Base-by-base conservation (phyloP, 2,888 invertebrate species). In the Artemia sinica region DNA sequence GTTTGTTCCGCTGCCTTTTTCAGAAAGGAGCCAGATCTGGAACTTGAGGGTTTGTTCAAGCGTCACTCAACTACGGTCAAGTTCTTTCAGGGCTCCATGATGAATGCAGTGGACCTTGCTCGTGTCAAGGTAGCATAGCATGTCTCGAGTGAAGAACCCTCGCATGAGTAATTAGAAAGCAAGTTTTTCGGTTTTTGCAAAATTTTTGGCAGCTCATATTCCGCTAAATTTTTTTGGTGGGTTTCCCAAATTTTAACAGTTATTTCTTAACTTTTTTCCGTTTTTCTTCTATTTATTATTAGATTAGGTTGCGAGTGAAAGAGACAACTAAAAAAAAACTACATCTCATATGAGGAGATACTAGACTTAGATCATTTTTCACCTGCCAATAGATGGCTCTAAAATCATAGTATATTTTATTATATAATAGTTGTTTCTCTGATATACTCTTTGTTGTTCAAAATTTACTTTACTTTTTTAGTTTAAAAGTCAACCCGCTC, bases 51-150 rank as follows among this genome's bases (percentile, higher is more conserved):
- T 81, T 87, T 99, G 79, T 91, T 99, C 83, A 99, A 99, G 84
- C 88, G 98, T 80, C 97, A 98, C 87, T 98, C 98, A 86, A 98
- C 98, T 79, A 97, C 97, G 81, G 98, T 96, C 86, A 94, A 95
- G 87, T 99, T 98, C 89, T 98, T 98, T 90, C 97, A 97, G 87
- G 98, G 98, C 82, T 95, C 96, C 81, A 97, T 98, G 86, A 99
- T 99, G 97, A 97, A 97, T 84, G 95, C 97, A 78, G 94, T 97
- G 84, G 98, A 99, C 86, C 88, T 99, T 86, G 94, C 96, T 81
- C 85, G 98, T 83, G 97, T 98, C 84, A 97, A 97, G 91, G 93
- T 93, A 91, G 75, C 73, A 72, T 69, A 68, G 69, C 70, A 58
- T 71, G 68, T 68, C 65, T 65, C 65, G 14, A 68, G 14, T 67